These are phyloP conservation scores for Ceratina japonica DNA, from an alignment of 1,140 invertebrate species.

Conservation along the genomic window DNA sequence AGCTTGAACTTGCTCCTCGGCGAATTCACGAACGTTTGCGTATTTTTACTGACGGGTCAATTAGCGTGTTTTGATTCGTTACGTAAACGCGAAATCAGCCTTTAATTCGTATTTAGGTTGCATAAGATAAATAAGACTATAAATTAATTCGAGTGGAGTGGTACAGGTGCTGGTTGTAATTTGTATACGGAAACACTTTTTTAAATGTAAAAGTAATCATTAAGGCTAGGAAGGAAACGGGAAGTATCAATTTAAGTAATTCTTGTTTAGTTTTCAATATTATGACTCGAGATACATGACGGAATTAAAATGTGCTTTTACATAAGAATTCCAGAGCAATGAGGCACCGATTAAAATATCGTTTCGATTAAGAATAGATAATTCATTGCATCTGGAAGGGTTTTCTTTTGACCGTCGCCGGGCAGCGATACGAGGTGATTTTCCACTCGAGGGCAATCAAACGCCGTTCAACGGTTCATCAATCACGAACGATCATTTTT, in stretches of 20 bases:
- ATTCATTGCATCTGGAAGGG: neutral
- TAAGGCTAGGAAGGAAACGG: neutral
- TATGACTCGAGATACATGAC: no score
- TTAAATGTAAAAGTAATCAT: neutral
- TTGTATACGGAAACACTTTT: neutral
- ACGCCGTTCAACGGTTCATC: constrained; percentile 25
- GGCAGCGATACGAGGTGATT: neutral
- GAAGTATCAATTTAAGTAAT: no score
- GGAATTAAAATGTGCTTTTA: neutral
- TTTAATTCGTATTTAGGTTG: neutral
- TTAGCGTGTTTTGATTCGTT: neutral
- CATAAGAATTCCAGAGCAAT: neutral
- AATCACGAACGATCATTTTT: constrained; percentile 10
- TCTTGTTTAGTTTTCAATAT: no score
- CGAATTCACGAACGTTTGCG: no score
- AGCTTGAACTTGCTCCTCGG: no score
- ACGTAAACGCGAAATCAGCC: neutral
- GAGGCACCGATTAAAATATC: neutral
- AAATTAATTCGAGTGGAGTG: no score
- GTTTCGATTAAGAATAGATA: neutral
- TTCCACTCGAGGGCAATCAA: constrained; percentile 12
- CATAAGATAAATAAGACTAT: no score
- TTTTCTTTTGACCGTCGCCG: neutral
- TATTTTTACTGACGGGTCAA: no score
- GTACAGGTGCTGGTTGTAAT: no score